phyloP scores from a whole-genome alignment of 2,113 vertebrate species.

The Gobius niger region DNA sequence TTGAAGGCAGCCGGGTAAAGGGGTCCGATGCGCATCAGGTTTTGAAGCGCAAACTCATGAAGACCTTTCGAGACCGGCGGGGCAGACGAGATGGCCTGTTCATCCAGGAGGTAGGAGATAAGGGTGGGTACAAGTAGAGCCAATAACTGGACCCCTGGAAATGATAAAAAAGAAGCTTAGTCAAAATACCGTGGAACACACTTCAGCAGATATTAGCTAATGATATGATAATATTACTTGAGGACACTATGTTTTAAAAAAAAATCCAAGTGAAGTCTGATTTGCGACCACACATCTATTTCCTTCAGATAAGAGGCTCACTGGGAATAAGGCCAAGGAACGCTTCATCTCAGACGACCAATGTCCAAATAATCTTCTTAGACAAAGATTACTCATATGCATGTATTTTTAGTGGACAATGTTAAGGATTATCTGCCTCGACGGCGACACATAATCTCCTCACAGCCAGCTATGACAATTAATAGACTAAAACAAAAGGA shows the following conservation, averaged over 20 bases:
- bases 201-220: neutral
- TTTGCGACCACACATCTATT: neutral
- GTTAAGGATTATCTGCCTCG: neutral
- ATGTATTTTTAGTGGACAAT: slow-evolving; percentile 8
- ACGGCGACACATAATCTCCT: neutral
- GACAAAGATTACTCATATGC: slow-evolving; percentile 9
- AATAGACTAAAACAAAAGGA: slow-evolving; percentile 2
- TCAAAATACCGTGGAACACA: neutral
- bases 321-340: slow-evolving; percentile 6
- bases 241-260: neutral
- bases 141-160: slow-evolving; percentile 89
- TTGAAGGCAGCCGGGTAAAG: slow-evolving; percentile 96
- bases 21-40: slow-evolving; percentile 96
- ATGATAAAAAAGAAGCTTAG: slow-evolving; percentile 2
- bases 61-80: slow-evolving; percentile 84
- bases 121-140: slow-evolving; percentile 94
- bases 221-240: neutral
- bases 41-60: slow-evolving; percentile 96
- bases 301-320: slow-evolving; percentile 5
- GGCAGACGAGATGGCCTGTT: slow-evolving; percentile 87
- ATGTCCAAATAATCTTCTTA: slow-evolving; percentile 12
- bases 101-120: slow-evolving; percentile 94
- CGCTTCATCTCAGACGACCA: slow-evolving; percentile 2
- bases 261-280: neutral
- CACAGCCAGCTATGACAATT: neutral